Percentiles rank a stretch among this genome's conserved stretches.
phyloP scores from a whole-genome alignment of 1,140 invertebrate genomes.

The Nasonia giraulti region DNA sequence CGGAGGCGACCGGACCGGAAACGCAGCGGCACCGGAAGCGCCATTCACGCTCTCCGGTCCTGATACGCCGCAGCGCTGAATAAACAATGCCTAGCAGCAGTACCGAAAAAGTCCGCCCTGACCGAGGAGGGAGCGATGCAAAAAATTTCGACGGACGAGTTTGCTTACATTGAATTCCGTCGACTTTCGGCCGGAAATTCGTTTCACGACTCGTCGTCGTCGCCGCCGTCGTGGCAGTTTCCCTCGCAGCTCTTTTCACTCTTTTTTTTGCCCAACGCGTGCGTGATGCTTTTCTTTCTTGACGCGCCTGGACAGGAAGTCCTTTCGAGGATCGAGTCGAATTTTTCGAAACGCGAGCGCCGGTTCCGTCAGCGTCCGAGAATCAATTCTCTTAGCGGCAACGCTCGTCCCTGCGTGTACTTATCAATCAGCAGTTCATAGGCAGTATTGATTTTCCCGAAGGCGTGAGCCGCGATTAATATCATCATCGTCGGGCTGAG shows the following conservation, averaged over 20 bases:
- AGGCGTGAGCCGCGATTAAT: slow-evolving; percentile 58
- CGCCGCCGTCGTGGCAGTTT: background rate
- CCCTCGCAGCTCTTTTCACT: background rate
- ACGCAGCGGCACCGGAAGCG: slow-evolving; percentile 65
- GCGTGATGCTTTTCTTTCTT: slow-evolving; percentile 25
- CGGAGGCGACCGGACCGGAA: slow-evolving; percentile 46
- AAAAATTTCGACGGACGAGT: slow-evolving; percentile 48
- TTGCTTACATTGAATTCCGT: slow-evolving; percentile 51
- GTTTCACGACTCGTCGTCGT: slow-evolving; percentile 57
- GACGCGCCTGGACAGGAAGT: background rate
- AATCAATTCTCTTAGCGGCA: background rate
- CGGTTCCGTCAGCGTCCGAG: no score
- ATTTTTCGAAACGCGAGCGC: background rate
- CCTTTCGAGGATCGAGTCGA: background rate
- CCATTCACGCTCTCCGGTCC: slow-evolving; percentile 68
- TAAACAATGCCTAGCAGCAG: slow-evolving; percentile 66
- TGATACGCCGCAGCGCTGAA: slow-evolving; percentile 70
- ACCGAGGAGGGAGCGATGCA: background rate
- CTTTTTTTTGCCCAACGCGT: background rate
- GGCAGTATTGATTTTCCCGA: background rate
- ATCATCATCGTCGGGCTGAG: slow-evolving; percentile 49
- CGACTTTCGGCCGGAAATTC: slow-evolving; percentile 58
- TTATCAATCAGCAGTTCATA: background rate
- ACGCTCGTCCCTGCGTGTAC: no score
- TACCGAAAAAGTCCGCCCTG: slow-evolving; percentile 51